Percentiles rank a stretch among this genome's conserved stretches.
These are phyloP conservation scores for Brenthis ino DNA, from an alignment of 2,888 invertebrate genomes.

Conservation along the genomic window DNA sequence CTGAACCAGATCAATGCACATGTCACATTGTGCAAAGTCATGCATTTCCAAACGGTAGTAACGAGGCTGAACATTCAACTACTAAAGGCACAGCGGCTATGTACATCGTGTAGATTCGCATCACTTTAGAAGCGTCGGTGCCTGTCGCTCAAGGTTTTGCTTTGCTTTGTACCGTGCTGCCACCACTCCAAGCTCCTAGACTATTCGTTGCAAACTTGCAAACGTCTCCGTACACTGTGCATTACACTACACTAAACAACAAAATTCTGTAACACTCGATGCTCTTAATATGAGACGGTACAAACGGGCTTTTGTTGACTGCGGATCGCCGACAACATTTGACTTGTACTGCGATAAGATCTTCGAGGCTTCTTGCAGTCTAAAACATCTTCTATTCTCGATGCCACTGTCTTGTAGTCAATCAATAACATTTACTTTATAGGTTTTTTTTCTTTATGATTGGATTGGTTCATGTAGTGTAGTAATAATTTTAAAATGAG, in stretches of 20 bases:
- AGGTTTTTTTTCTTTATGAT: slow-evolving; percentile 47
- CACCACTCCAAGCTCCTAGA: slow-evolving; percentile 75
- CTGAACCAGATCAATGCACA: slow-evolving; percentile 66
- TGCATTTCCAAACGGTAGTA: slow-evolving; percentile 64
- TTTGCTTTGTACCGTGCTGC: slow-evolving; percentile 68
- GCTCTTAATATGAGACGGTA: slow-evolving; percentile 73
- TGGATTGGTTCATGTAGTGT: slow-evolving; percentile 48
- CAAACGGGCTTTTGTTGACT: slow-evolving; percentile 59
- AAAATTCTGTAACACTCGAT: slow-evolving; percentile 75
- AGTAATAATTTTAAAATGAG: slow-evolving; percentile 46
- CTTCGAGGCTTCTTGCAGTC: slow-evolving; percentile 33
- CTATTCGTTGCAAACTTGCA: slow-evolving; percentile 70
- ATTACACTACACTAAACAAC: slow-evolving; percentile 80
- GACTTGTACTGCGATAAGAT: slow-evolving; percentile 44
- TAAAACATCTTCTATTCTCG: slow-evolving; percentile 35
- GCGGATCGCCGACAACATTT: slow-evolving; percentile 37
- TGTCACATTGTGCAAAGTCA: slow-evolving; percentile 71
- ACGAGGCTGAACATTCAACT: slow-evolving; percentile 65
- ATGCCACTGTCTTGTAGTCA: slow-evolving; percentile 30
- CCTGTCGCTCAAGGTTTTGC: slow-evolving; percentile 78
- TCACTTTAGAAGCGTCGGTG: slow-evolving; percentile 69
- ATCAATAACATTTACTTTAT: slow-evolving; percentile 42
- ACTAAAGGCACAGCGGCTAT: slow-evolving; percentile 71
- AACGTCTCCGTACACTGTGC: slow-evolving; percentile 69
- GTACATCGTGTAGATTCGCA: slow-evolving; percentile 68